Evolutionary conservation across 2,113 vertebrate genomes (phyloP), one percentile per base, ranked within the genome.

Genomic region (Gambusia affinis): DNA sequence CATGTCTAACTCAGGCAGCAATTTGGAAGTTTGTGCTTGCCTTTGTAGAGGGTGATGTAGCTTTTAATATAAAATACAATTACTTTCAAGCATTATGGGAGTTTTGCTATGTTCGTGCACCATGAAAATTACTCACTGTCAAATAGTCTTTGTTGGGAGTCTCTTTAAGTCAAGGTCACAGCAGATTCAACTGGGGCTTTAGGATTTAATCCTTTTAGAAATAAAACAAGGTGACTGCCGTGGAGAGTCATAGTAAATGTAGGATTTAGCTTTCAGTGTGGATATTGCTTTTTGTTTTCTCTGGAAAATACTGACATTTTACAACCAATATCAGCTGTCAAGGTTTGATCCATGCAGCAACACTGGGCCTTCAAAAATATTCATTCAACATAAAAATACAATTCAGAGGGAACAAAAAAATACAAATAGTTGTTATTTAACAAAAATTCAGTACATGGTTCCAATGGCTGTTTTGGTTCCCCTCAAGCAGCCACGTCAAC

Each of bases 151-250:
- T 89, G 76, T 86, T 80, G 77, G 65, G 72, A 64, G 69, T 57
- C 29, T 75, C 27, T 88, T 30, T 79, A 82, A 87, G 84, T 86
- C 80, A 87, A 87, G 83, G 83, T 88, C 86, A 75, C 72, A 67
- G 70, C 30, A 69, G 64, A 80, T 39, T 76, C 76, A 44, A 69
- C 73, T 39, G 19, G 70, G 47, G 57, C 76, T 78, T 87, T 62
- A 80, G 80, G 39, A 83, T 80, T 77, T 84, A 87, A 92, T 91
- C 87, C 78, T 73, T 85, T 78, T 47, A 81, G 54, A 29, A 70
- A 51, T 64, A 66, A 82, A 79, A 67, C 80, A 80, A 71, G 78
- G 64, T 78, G 72, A 76, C 85, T 74, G 76, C 47, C 33, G 29
- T 79, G 81, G 70, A 63, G 31, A 80, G 76, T 83, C 47, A 42